Base-by-base conservation (phyloP, 2,797 vertebrate genomes). In the Rhinella marina region DNA sequence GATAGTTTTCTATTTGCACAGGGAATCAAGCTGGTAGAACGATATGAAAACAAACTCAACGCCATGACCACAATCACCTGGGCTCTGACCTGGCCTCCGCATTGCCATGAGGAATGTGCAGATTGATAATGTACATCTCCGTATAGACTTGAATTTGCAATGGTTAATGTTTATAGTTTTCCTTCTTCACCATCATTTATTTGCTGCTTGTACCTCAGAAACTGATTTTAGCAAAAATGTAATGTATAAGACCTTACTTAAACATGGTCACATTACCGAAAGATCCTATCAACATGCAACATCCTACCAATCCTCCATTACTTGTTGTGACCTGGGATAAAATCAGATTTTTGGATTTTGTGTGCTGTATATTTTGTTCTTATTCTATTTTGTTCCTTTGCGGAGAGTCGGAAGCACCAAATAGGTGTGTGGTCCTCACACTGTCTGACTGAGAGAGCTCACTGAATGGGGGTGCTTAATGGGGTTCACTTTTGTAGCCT, bases 1-100 rank as follows among this genome's bases (percentile, higher is more conserved):
- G 75, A 25, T 54, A 54, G 75, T 77, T 77, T 54, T 77, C 75
- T 77, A 25, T 25, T 77, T 77, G 23, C 75, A 77, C 25, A 77
- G 75, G 54, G 75, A 52, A 54, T 77, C 11, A 77, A 52, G 50
- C 23, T 17, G 32, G 50, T 54, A 8, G n/a, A 54, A 75, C 21
- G 13, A 41, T n/a, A 75, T n/a, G 21, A 77, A 52, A 77, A n/a
- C 21, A 54, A 14, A 77, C 48, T 10, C 72, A n/a, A 14, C 14
- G 23, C 75, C 50, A 16, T 54, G 75, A 77, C 75, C n/a, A 13
- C 50, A 54, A n/a, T 48, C 50, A 0, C 75, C 75, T 25, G 32
- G 23, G 50, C 48, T 77, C 50, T 25, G 75, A 54, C 14, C 50
- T n/a, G 50, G 23, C 41, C 54, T 77, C 75, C 54, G 54, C 54